Conservation (phyloP, 2,888 invertebrate species). For the Campaea margaritaria region DNA sequence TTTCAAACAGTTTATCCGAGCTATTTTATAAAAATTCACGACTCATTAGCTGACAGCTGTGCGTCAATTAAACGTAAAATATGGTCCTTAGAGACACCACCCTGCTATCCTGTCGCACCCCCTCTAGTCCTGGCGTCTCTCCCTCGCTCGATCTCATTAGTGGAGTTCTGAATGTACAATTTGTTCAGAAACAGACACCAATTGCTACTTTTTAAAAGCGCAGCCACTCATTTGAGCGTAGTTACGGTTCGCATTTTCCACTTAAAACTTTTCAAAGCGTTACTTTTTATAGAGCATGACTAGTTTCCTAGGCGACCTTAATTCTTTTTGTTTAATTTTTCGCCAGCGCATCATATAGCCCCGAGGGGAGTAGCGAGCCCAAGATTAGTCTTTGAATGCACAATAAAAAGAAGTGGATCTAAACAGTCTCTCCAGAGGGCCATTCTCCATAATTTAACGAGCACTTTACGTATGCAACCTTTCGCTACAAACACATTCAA, state of each 20-base stretch:
- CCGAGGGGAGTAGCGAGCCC: not conserved
- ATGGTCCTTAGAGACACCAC: conserved; percentile 73
- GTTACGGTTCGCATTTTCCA: conserved; percentile 27
- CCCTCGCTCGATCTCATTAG: conserved; percentile 76
- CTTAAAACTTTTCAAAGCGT: not conserved
- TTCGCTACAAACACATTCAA: conserved; percentile 44
- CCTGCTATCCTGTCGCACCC: conserved; percentile 41
- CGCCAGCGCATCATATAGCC: not conserved
- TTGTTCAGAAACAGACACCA: conserved; percentile 81
- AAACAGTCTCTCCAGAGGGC: conserved; percentile 36
- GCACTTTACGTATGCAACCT: conserved; percentile 38
- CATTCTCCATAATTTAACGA: conserved; percentile 44
- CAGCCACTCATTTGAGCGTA: conserved; percentile 64
- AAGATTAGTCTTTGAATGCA: conserved; percentile 22
- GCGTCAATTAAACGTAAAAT: conserved; percentile 84
- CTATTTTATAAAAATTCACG: conserved; percentile 71
- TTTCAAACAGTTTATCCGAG: conserved; percentile 46
- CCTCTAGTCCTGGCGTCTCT: conserved; percentile 49
- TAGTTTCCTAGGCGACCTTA: not conserved
- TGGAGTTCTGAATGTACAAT: conserved; percentile 79
- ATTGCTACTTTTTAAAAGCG: conserved; percentile 75
- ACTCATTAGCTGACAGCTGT: conserved; percentile 82
- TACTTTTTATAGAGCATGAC: conserved; percentile 5
- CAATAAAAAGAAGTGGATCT: conserved; percentile 33
- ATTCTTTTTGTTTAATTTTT: not conserved